Base-by-base conservation (phyloP, 2,797 vertebrate species). In the Phoebastria nigripes region DNA sequence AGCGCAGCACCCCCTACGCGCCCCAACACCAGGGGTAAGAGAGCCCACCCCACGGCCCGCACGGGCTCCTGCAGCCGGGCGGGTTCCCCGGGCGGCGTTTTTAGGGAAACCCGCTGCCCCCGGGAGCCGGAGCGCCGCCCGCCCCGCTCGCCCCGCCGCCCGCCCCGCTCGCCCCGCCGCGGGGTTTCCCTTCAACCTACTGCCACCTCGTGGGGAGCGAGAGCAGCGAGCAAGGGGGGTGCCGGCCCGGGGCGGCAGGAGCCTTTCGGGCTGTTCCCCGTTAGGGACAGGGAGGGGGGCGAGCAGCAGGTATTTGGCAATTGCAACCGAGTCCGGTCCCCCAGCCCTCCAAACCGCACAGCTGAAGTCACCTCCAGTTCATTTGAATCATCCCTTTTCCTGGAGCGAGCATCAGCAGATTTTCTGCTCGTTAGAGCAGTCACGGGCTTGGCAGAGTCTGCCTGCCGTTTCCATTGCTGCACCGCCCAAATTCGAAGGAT, bases 191-290 rank as follows among this genome's bases (percentile, higher is more conserved):
- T 96, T 94, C 95, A 87, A 42, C 47, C 58, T 66, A 92, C 94
- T 94, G 97, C 98, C 98, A 97, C 92, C 98, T 98, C 37, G 97
- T 67, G 98, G 97, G 44, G 8, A 59, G 7, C 21, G 19, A 1
- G 26, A 11, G 72, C 65, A 37, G 67, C 54, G 39, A 29, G 39
- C 44, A 1, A 4, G 18, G 46, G 21, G 46, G 16, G 8, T 3
- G 51, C 37, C 41, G 41, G 39, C 25, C 21, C 47, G 17, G 20
- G 55, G 54, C 16, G 12, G 51, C 61, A 3, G 46, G 35, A 20
- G 52, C 28, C 5, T 4, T 5, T 6, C 59, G 9, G 29, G 22
- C 0, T 29, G 11, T 31, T 11, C 28, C 33, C 13, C 6, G 15
- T 2, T 4, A 5, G 15, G 55, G n/a, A 6, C 12, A 4, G 51